Conservation (phyloP, 2,113 vertebrate species). For the Coreoperca whiteheadi region DNA sequence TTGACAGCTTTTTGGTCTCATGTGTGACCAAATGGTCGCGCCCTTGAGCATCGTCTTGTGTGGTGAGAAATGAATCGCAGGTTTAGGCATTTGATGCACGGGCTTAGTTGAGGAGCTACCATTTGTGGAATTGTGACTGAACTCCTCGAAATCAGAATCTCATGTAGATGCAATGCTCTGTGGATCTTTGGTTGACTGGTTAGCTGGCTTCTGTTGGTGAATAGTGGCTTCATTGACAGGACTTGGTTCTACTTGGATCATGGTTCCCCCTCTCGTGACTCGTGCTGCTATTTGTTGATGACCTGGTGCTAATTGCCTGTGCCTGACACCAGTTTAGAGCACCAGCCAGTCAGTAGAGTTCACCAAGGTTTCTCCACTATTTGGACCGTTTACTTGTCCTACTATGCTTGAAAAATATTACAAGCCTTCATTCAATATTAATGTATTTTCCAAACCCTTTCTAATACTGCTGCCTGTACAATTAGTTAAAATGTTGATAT, state of each 20-base stretch:
- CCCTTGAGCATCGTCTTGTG: too few relatives aligned
- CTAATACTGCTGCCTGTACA: neutral
- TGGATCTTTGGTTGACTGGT: neutral
- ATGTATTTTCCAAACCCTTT: neutral
- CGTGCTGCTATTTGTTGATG: conserved; percentile 19
- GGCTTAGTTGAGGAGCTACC: neutral
- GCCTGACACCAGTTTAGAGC: conserved; percentile 1
- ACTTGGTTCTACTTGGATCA: neutral
- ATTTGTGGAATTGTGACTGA: neutral
- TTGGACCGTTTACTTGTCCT: neutral
- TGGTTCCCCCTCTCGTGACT: neutral
- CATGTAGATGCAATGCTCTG: neutral
- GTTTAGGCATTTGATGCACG: neutral
- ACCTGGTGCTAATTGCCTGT: conserved; percentile 16
- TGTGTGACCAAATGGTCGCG: too few relatives aligned
- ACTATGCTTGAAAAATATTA: neutral
- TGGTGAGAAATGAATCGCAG: neutral
- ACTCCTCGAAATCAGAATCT: neutral
- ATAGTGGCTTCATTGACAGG: neutral
- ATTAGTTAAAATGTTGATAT: neutral
- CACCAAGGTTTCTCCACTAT: neutral
- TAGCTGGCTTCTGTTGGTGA: neutral
- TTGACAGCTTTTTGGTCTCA: too few relatives aligned
- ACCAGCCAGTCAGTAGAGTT: neutral
- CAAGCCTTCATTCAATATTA: neutral